Base-by-base conservation (phyloP, 2,888 invertebrate genomes). In the Macrosoma leucophasiata region DNA sequence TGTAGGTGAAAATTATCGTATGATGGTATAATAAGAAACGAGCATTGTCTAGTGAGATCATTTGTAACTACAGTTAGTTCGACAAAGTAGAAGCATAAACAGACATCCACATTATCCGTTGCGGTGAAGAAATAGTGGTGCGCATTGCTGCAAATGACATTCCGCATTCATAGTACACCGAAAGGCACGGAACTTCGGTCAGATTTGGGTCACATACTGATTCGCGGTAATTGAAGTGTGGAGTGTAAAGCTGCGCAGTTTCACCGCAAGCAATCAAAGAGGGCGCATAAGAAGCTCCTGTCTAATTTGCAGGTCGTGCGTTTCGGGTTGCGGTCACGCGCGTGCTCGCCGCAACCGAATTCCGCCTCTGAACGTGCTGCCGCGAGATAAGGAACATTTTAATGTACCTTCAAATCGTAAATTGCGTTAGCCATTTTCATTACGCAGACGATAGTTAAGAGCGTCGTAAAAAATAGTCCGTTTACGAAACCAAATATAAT, bases 131-230 rank as follows among this genome's bases (percentile, higher is more conserved):
- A 42, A 66, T 76, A 73, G 76, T 71, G 68, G 69, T 58, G 52
- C 59, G 52, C 51, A n/a, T n/a, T n/a, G 47, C 47, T 48, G 62
- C 63, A 72, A 78, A 76, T 75, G 69, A 64, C 73, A 74, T 74
- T 72, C 71, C 65, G 55, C 67, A 62, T 69, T 68, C 67, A 56
- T 51, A 58, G 59, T 64, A 66, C 63, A 62, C 69, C 62, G 63
- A 75, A 76, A 66, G 66, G 61, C 58, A 63, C 52, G 55, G 52
- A 60, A 58, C 62, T 54, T 54, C 46, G 45, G 42, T 31, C 50
- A 53, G 68, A 81, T 79, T 75, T 72, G 58, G 79, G 81, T 76
- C 76, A 77, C 70, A 76, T 69, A 66, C 68, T 62, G 67, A 58
- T 70, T 70, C 62, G 65, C 48, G 45, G 70, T 76, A 75, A 79